Base-by-base conservation (phyloP, 2,113 vertebrate genomes). In the Haemorhous mexicanus region DNA sequence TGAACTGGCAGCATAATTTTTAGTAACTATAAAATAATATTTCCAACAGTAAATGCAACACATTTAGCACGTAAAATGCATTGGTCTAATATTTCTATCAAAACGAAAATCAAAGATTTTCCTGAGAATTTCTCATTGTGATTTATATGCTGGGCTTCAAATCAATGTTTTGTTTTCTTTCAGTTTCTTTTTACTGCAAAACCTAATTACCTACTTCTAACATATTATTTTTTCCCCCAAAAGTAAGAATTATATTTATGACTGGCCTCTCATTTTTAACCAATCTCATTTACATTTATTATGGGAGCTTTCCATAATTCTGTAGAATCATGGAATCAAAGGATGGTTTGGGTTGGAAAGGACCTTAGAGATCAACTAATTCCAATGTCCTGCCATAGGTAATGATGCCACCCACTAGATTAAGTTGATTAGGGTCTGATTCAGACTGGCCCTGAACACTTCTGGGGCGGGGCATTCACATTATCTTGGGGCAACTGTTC, bases 311-410 rank as follows among this genome's bases (percentile, higher is more conserved):
- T 22, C 22, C 1, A 5, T 61, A 30, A 18, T 70, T 62, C 10
- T 46, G 8, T 30, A n/a, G 16, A 87, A 62, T 46, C 8, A 21
- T 14, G 8, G n/a, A 62, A n/a, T 39, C 12, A 39, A 62, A 30
- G 30, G 28, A 30, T 28, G 8, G 4, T n/a, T 62, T 62, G 8
- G 3, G 16, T 30, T 46, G 39, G 16, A 62, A 69, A 7, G 8
- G 6, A 39, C 19, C 5, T 46, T 64, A 32, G 8, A 56, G 7
- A 26, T 64, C 19, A 56, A 12, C 24, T 64, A 22, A 28, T 43
- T 72, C 11, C 58, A 49, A 7, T 0, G 1, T 55, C 11, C 11
- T 80, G 9, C 11, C 6, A 22, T 4, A 18, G 10, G 26, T 15
- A 43, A 27, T 32, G 13, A 35, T 56, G 26, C 3, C 13, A 39